A percentile compares a stretch with the other conserved stretches of the same genome.
Evolutionary conservation across 2,113 vertebrate genomes (phyloP).

Genomic region (Anoura caudifer): DNA sequence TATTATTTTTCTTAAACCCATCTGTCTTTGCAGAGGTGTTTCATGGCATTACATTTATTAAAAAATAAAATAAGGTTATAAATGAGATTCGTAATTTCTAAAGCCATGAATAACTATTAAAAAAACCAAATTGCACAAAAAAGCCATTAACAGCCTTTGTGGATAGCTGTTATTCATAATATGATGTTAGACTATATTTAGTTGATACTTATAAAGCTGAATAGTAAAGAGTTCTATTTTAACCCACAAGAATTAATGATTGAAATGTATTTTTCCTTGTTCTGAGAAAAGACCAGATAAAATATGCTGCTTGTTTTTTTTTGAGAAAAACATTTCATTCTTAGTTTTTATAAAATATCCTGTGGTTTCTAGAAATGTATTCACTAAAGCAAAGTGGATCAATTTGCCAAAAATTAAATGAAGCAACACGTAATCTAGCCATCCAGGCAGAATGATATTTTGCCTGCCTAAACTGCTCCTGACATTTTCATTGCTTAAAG

Average conservation of each 20-base stretch:
- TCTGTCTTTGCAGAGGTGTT: background rate
- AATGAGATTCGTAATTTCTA: background rate
- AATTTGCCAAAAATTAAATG: constrained; percentile 73
- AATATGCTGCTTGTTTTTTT: constrained; percentile 51
- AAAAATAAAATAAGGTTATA: background rate
- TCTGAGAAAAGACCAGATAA: constrained; percentile 20
- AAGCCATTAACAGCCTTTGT: background rate
- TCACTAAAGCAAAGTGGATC: constrained; percentile 58
- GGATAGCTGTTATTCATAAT: background rate
- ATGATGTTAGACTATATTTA: background rate
- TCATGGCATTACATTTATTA: background rate
- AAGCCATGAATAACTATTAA: background rate
- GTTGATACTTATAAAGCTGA: background rate
- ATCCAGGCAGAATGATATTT: constrained; percentile 36
- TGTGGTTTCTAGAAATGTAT: constrained; percentile 58
- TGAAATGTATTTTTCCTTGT: constrained; percentile 11
- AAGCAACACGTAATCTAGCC: constrained; percentile 43
- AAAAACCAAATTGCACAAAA: background rate
- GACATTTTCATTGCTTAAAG: constrained; percentile 54
- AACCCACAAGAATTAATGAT: background rate
- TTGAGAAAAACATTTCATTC: constrained; percentile 52
- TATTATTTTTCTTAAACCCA: background rate
- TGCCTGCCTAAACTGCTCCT: constrained; percentile 41
- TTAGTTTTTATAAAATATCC: constrained; percentile 48
- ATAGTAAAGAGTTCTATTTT: background rate